Conservation (phyloP, 2,113 vertebrate genomes). For the Megaceryle torquata region DNA sequence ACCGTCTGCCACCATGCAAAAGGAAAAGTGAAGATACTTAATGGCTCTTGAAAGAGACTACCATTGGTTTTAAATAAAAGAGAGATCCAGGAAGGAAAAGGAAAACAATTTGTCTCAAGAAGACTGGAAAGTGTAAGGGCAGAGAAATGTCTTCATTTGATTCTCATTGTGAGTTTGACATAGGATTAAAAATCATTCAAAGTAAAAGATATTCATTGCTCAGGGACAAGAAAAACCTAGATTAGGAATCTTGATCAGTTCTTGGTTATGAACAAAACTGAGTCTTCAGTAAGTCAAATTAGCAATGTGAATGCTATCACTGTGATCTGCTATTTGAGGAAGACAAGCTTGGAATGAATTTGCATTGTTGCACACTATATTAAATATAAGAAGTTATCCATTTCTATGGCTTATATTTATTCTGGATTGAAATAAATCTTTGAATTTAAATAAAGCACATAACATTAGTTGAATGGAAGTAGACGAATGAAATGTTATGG, state of each 20-base stretch:
- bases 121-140: not conserved
- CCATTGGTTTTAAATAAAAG: not conserved
- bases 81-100: not conserved
- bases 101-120: not conserved
- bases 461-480: not conserved
- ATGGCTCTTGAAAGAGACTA: not conserved
- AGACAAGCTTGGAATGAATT: not conserved
- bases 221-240: not conserved
- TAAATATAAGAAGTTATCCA: not conserved
- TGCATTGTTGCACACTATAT: not conserved
- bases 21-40: not conserved
- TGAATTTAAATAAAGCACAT: not conserved
- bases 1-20: not conserved
- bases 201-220: not conserved
- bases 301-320: not conserved
- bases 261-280: not conserved
- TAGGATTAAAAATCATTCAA: not conserved
- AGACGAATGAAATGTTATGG: not conserved
- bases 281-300: not conserved
- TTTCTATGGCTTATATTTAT: not conserved
- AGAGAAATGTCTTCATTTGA: not conserved
- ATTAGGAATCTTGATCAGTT: not conserved
- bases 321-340: not conserved
- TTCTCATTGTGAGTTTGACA: not conserved
- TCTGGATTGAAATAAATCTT: not conserved